Evolutionary conservation across 2,113 vertebrate species (phyloP).

Genomic region (Arothron firmamentum): DNA sequence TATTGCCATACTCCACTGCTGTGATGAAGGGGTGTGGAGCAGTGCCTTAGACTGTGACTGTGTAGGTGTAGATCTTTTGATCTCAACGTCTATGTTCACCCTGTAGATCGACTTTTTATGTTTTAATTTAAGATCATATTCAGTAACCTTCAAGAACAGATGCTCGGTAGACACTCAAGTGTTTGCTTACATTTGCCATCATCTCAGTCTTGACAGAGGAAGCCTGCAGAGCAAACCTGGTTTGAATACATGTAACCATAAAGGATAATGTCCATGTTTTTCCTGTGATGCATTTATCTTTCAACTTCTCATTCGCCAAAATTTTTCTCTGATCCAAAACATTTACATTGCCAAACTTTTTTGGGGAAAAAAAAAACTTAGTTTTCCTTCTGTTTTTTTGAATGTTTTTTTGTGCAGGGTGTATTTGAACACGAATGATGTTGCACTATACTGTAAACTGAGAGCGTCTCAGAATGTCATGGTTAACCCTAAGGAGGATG

Average conservation of each 20-base stretch:
- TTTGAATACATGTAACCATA: neutral
- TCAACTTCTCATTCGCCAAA: no score
- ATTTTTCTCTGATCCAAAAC: no score
- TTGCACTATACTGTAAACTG: constrained; percentile 75
- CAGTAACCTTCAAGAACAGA: neutral
- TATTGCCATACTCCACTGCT: constrained; percentile 24
- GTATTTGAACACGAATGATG: constrained; percentile 41
- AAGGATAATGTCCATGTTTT: no score
- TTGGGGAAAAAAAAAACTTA: neutral
- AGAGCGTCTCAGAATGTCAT: constrained; percentile 62
- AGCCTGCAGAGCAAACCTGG: neutral
- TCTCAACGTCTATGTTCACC: constrained; percentile 30
- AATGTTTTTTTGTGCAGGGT: constrained; percentile 37
- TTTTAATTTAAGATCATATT: neutral
- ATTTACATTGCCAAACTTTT: neutral
- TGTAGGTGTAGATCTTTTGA: constrained; percentile 37
- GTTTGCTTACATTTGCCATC: constrained; percentile 2
- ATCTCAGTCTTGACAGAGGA: constrained; percentile 5
- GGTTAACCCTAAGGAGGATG: constrained; percentile 34
- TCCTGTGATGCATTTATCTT: no score
- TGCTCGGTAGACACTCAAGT: neutral
- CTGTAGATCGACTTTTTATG: neutral
- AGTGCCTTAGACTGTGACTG: constrained; percentile 70
- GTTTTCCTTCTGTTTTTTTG: constrained; percentile 1
- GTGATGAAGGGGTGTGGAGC: constrained; percentile 44